These are phyloP conservation scores for Nycticryphes semicollaris DNA, from an alignment of 2,113 vertebrate species.

Conservation along the genomic window DNA sequence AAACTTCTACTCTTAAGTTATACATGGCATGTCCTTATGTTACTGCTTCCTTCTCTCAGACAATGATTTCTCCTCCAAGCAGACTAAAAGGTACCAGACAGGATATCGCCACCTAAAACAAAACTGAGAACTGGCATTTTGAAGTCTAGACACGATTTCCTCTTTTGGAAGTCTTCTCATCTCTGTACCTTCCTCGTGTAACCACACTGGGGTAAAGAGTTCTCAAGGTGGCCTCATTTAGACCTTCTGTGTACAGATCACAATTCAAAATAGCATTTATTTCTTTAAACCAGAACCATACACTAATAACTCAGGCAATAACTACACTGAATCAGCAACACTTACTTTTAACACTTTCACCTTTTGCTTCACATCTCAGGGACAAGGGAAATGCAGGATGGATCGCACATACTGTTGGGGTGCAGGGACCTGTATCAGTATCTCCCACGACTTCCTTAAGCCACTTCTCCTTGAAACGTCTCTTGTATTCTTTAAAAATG, in stretches of 20 bases:
- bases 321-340: not conserved
- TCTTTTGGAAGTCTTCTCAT: conserved; percentile 63
- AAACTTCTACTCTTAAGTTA: not conserved
- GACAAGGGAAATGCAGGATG: not conserved
- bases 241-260: not conserved
- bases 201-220: not conserved
- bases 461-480: not conserved
- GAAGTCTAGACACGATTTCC: conserved; percentile 65
- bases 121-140: conserved; percentile 64
- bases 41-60: not conserved
- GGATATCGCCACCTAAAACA: conserved; percentile 50
- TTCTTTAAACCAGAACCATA: not conserved
- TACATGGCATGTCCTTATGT: not conserved
- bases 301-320: not conserved
- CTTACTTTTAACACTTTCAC: not conserved
- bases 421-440: not conserved
- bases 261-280: not conserved
- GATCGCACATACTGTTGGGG: not conserved
- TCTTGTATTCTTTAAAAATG: not conserved
- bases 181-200: conserved; percentile 54
- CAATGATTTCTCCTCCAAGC: conserved; percentile 12
- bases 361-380: not conserved
- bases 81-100: conserved; percentile 31
- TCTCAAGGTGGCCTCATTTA: conserved; percentile 35
- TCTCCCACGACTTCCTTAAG: not conserved